phyloP scores from a whole-genome alignment of 1,140 invertebrate species.

The Holotrichia oblita region DNA sequence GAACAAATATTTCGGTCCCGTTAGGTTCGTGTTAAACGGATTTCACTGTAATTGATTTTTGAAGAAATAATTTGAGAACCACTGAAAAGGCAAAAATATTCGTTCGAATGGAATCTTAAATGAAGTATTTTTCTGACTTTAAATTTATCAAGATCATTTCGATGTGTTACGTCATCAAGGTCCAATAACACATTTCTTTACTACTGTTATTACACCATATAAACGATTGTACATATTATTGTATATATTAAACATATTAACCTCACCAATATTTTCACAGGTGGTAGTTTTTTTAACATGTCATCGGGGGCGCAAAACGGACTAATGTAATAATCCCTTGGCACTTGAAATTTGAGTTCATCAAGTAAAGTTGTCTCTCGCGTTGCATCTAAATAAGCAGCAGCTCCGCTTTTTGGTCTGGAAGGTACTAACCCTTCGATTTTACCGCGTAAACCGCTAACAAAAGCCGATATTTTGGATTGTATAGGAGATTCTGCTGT shows the following conservation, averaged over 20 bases:
- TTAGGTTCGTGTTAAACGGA: no score
- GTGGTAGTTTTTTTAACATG: constrained; percentile 80
- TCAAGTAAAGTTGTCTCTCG: constrained; percentile 65
- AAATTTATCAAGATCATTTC: no score
- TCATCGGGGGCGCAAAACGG: constrained; percentile 86
- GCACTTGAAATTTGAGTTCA: constrained; percentile 80
- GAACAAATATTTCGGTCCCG: no score
- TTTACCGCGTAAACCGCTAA: constrained; percentile 52
- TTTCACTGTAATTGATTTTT: no score
- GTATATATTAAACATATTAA: neutral
- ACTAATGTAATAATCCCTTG: constrained; percentile 85
- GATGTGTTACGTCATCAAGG: no score
- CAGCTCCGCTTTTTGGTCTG: constrained; percentile 42
- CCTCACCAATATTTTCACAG: constrained; percentile 82
- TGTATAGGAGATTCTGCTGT: constrained; percentile 52
- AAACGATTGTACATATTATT: no score
- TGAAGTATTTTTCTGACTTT: no score
- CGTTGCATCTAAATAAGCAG: constrained; percentile 55
- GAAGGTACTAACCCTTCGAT: constrained; percentile 51
- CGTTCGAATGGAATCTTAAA: no score
- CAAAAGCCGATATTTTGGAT: constrained; percentile 50
- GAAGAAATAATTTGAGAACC: no score
- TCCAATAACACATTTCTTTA: no score
- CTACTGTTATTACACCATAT: no score
- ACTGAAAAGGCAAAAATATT: no score